Evolutionary conservation across 2,113 vertebrate species (phyloP), one percentile per base, ranked within the genome.

Genomic region (Nicator chloris): DNA sequence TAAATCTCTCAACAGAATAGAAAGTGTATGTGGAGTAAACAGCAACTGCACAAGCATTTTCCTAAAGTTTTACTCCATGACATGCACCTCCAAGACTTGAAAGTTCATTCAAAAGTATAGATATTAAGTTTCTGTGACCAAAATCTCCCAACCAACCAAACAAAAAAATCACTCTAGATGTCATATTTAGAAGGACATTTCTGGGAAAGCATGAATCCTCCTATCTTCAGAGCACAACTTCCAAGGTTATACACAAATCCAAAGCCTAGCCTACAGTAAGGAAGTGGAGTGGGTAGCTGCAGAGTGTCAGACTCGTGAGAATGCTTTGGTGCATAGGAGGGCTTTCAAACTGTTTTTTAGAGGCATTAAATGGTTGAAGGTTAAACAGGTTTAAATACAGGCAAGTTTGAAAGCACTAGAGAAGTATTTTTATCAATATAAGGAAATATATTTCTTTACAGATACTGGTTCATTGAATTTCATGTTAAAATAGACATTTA

Each of bases 111-210:
- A 65, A 17, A 83, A 26, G 6, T 31, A 31, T 2, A 47, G 26
- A 15, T 45, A 60, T 17, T 22, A 56, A 42, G 23, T 42, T 60
- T 76, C 45, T 66, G 40, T 47, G 23, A 61, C 23, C 14, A 72
- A 78, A 79, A 37, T 8, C 6, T 60, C 11, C 15, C 0, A 1
- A 37, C 15, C 14, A 69, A 45, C 2, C 2, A 59, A 22, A 22
- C 1, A 33, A 64, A 18, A 59, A 61, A 61, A 13, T 23, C 69
- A 17, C 42, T 77, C 17, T 16, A 56, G 30, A 10, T 40, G n/a
- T 56, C 17, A 33, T n/a, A 65, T 54, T 50, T 30, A 61, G n/a
- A 16, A 49, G 23, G 7, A 47, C 10, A 6, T 39, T 77, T 22
- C 14, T 49, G 24, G 37, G 37, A 73, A 81, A 56, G 7, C 11